Percentiles rank a stretch among this genome's conserved stretches.
Conservation (phyloP, 2,797 vertebrate species). For the Onychomys torridus region DNA sequence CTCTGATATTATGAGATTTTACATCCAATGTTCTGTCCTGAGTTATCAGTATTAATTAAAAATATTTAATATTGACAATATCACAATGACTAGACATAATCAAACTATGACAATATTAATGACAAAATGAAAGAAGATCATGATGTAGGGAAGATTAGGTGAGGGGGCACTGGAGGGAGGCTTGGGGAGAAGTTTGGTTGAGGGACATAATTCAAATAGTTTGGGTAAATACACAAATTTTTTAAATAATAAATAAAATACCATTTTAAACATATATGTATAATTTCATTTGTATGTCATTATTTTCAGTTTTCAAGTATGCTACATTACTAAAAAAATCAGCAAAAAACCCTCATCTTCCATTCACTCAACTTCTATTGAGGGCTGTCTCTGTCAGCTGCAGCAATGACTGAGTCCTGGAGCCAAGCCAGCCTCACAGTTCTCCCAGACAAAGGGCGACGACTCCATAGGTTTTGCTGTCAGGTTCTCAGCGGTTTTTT, state of each 20-base stretch:
- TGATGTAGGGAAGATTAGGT: background rate
- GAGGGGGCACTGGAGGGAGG: accelerated
- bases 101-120: background rate
- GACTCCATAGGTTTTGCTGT: background rate
- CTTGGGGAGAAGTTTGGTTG: background rate
- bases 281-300: background rate
- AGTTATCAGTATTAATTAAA: background rate
- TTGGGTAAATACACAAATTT: background rate
- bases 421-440: background rate
- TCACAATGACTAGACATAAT: background rate
- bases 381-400: background rate
- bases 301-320: background rate
- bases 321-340: background rate
- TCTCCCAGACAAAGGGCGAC: background rate
- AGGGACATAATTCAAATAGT: background rate
- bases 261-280: background rate
- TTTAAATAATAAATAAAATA: background rate
- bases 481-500: slow-evolving; percentile 20
- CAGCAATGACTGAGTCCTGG: background rate
- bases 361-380: background rate
- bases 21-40: background rate
- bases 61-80: background rate
- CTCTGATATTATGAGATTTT: background rate
- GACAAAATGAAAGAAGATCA: background rate
- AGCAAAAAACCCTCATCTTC: background rate